These are phyloP conservation scores for Lepidurus packardi DNA, from an alignment of 1,140 invertebrate species.

Conservation along the genomic window DNA sequence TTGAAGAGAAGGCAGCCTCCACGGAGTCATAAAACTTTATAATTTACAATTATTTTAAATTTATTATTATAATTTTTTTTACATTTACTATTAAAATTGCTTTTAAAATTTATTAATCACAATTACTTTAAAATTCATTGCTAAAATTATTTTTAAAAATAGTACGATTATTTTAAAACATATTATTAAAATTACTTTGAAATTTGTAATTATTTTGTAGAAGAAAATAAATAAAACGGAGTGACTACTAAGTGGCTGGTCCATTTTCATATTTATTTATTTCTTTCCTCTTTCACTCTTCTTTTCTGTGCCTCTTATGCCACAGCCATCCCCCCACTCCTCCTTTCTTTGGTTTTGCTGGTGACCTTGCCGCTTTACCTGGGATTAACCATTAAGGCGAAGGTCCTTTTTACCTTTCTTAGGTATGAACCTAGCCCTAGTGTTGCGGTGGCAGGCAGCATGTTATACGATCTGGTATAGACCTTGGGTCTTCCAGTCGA, in stretches of 20 bases:
- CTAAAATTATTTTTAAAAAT: too few species aligned
- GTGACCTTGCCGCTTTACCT: conserved; percentile 7
- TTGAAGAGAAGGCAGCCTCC: neutral
- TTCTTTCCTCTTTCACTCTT: neutral
- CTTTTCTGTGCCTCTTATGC: neutral
- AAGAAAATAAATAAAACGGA: too few species aligned
- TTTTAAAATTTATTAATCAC: too few species aligned
- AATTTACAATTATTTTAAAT: too few species aligned
- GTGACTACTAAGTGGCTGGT: too few species aligned
- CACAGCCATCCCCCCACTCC: neutral
- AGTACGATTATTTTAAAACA: too few species aligned
- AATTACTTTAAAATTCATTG: too few species aligned
- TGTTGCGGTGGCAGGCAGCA: conserved; percentile 7
- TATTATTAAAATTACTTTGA: too few species aligned
- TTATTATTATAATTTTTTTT: too few species aligned
- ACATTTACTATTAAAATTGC: too few species aligned
- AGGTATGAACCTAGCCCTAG: neutral
- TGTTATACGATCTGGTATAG: conserved; percentile 10
- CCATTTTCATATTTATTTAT: neutral
- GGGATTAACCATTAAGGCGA: neutral
- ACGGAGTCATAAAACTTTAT: too few species aligned
- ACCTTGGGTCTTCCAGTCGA: conserved; percentile 2
- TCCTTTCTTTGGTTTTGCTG: neutral
- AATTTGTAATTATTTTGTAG: too few species aligned
- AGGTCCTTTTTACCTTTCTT: neutral